Base-by-base conservation (phyloP, 23 tunicate species). In the Clavelina lepadiformis region DNA sequence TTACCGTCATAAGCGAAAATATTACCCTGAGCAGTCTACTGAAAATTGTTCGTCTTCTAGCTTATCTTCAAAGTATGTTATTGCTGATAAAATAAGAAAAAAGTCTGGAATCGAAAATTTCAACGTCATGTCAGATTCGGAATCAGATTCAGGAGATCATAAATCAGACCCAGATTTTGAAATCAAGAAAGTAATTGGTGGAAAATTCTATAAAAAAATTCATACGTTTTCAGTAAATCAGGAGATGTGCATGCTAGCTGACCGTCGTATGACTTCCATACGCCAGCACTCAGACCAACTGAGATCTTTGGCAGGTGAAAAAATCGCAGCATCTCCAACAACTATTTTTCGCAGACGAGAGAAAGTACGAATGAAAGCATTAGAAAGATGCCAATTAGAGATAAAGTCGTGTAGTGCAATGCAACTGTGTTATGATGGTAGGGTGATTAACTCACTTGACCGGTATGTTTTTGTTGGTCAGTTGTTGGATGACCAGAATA, bases 251-350 rank as follows among this genome's bases (percentile, higher is more conserved):
- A 23, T 58, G 8, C 65, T 58, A 11, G 65, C 65, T 6, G 35
- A 58, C 65, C 65, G 65, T 20, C 65, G 65, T 5, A 26, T 58
- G 35, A 58, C 35, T 18, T 18, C 25, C 59, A 53, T 15, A 6
- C n/a, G 59, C 6, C 65, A 58, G 65, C 35, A 58, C 8, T 58
- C 65, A 5, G 65, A 58, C n/a, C 65, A 58, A 58, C 65, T 58
- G 37, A 28, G 29, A 38, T 26, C 8, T 29, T 7, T 27, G 5
- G 65, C 8, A 11, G 65, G 65, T 28, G 7, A 36, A 28, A 20
- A 5, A 26, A 58, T 58, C 35, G 65, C 65, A 6, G 65, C 65
- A 28, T 58, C 35, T 7, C 65, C 65, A 26, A 28, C 65, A 20
- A 58, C 65, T 27, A 25, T 58, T 26, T 58, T 58, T 20, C 65